A percentile compares a stretch with the other conserved stretches of the same genome.
These are phyloP conservation scores for Uromys caudimaculatus DNA, from an alignment of 2,797 vertebrate species.

Conservation along the genomic window DNA sequence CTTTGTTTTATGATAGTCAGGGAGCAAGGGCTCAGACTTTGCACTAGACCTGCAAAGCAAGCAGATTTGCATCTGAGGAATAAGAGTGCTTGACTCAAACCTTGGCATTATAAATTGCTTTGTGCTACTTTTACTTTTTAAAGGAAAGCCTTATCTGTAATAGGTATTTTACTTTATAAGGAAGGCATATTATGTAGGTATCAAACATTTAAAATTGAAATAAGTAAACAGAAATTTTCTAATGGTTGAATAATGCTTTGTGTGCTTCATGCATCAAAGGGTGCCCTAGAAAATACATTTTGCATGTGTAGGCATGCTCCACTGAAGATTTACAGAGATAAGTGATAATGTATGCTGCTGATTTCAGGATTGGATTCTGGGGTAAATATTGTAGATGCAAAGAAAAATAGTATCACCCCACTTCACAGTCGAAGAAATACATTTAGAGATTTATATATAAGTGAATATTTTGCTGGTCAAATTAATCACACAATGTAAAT, in stretches of 20 bases:
- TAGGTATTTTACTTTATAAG: neutral
- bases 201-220: constrained; percentile 41
- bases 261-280: neutral
- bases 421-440: neutral
- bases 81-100: neutral
- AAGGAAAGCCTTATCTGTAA: neutral
- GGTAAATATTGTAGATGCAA: constrained; percentile 47
- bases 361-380: neutral
- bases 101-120: neutral
- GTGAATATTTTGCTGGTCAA: neutral
- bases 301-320: constrained; percentile 37
- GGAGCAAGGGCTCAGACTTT: constrained; percentile 36
- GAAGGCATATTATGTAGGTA: neutral
- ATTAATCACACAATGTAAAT: neutral
- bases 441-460: neutral
- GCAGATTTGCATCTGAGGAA: neutral
- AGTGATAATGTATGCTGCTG: constrained; percentile 45
- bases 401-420: constrained; percentile 6
- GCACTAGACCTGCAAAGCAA: constrained; percentile 54
- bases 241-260: neutral
- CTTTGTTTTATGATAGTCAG: neutral
- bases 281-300: neutral
- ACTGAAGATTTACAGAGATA: neutral
- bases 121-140: constrained; percentile 52
- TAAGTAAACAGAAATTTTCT: constrained; percentile 13